Conservation (phyloP, 92 coral and sea anemone species). For the Isaurus tuberculatus region DNA sequence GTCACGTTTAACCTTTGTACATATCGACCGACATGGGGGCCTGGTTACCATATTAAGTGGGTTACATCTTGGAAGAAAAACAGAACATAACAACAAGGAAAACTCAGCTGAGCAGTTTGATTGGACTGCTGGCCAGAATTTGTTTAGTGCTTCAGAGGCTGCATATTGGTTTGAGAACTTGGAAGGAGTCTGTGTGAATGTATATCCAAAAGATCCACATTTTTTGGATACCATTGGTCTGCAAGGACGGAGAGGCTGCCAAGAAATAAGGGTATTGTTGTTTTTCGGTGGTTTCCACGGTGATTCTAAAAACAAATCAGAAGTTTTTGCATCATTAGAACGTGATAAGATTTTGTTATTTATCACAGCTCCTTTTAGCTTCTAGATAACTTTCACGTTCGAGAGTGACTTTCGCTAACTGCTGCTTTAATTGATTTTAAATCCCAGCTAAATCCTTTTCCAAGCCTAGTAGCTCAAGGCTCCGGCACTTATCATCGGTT, state of each 20-base stretch:
- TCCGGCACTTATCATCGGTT: too few relatives aligned
- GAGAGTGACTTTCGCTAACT: too few relatives aligned
- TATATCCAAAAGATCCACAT: slow-evolving; percentile 21
- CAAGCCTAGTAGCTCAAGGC: too few relatives aligned
- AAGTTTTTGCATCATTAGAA: too few relatives aligned
- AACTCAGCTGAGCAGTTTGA: slow-evolving; percentile 31
- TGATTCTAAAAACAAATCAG: background rate
- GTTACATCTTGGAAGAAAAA: slow-evolving; percentile 26
- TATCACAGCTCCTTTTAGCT: too few relatives aligned
- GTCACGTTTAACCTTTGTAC: slow-evolving; percentile 34
- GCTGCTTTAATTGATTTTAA: too few relatives aligned
- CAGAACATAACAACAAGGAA: slow-evolving; percentile 9
- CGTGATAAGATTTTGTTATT: too few relatives aligned
- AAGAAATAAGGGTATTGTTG: slow-evolving; percentile 4
- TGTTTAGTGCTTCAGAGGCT: background rate
- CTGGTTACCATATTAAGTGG: slow-evolving; percentile 34
- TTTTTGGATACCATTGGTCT: background rate
- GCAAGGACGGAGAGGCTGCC: slow-evolving; percentile 41
- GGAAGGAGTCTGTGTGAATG: slow-evolving; percentile 26
- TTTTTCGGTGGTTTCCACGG: slow-evolving; percentile 20
- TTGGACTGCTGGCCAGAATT: slow-evolving; percentile 16
- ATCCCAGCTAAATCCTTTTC: too few relatives aligned
- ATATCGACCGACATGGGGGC: slow-evolving; percentile 29
- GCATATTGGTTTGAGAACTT: background rate
- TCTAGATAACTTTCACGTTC: too few relatives aligned